Conservation (phyloP, 2,888 invertebrate species). For the Odontothrips loti region DNA sequence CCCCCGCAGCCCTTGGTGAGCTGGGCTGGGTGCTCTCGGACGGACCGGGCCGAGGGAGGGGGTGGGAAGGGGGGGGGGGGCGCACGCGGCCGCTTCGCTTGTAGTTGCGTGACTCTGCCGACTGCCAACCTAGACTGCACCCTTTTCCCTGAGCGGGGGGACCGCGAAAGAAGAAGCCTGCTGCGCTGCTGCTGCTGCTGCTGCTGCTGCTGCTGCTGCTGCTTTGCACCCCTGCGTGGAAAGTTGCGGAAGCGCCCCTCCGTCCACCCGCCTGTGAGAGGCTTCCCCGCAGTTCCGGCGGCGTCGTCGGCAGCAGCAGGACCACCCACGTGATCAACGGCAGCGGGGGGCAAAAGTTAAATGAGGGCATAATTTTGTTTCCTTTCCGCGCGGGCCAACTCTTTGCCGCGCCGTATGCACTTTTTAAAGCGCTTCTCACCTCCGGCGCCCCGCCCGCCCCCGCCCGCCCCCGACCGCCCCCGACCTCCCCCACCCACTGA, state of each 20-base stretch:
- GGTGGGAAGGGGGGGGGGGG: neutral
- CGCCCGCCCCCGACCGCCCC: neutral
- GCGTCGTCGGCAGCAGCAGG: neutral
- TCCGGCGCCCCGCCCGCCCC: neutral
- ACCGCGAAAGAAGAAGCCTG: too few relatives aligned
- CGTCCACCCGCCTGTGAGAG: too few relatives aligned
- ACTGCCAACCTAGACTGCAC: too few relatives aligned
- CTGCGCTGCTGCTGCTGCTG: too few relatives aligned
- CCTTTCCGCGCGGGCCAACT: neutral
- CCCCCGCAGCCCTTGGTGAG: too few relatives aligned
- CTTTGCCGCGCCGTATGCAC: neutral
- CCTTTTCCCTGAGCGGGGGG: too few relatives aligned
- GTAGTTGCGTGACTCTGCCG: too few relatives aligned
- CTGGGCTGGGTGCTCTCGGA: too few relatives aligned
- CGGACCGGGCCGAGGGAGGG: too few relatives aligned
- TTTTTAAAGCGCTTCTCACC: neutral
- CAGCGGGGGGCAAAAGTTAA: neutral
- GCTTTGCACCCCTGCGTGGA: neutral
- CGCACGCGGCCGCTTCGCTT: neutral
- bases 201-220: too few relatives aligned
- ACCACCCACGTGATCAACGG: neutral
- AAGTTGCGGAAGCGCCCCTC: neutral
- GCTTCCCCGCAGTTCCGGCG: neutral
- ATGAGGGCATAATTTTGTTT: conserved; percentile 6
- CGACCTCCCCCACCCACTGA: too few relatives aligned